phyloP scores from a whole-genome alignment of 2,888 invertebrate species.

The Atherix ibis region DNA sequence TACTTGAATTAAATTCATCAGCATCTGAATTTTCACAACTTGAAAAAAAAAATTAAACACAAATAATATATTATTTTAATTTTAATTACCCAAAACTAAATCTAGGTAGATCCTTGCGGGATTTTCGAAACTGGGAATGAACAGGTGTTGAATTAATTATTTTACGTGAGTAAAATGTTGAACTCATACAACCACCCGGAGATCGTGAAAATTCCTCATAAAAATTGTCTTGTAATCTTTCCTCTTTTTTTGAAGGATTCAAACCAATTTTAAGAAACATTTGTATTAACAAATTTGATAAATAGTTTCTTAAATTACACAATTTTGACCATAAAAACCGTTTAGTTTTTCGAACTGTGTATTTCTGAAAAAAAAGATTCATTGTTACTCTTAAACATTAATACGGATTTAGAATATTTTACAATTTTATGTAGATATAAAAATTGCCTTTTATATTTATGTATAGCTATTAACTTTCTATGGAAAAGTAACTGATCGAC shows the following conservation, averaged over 20 bases:
- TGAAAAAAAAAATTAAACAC: not conserved
- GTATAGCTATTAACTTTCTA: constrained; percentile 20
- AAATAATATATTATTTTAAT: not conserved
- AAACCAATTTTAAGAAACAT: no score
- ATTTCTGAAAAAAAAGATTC: constrained; percentile 16
- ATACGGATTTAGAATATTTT: constrained; percentile 8
- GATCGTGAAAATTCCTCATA: no score
- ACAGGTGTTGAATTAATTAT: constrained; percentile 29
- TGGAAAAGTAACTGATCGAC: constrained; percentile 36
- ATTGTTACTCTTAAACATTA: not conserved
- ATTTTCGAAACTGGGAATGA: constrained; percentile 20
- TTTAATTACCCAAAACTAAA: constrained; percentile 14
- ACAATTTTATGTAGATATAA: constrained; percentile 21
- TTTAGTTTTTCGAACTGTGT: constrained; percentile 21
- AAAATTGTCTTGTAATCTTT: no score
- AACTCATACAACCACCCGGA: no score
- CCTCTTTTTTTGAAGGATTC: no score
- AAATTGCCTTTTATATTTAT: constrained; percentile 22
- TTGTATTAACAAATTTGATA: no score
- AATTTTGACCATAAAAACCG: constrained; percentile 26
- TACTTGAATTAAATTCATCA: no score
- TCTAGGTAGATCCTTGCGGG: constrained; percentile 22
- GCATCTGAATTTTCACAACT: not conserved
- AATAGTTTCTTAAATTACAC: constrained; percentile 24
- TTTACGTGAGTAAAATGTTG: no score